Evolutionary conservation across 1,140 invertebrate genomes (phyloP).

Genomic region (Drosophila eugracilis): DNA sequence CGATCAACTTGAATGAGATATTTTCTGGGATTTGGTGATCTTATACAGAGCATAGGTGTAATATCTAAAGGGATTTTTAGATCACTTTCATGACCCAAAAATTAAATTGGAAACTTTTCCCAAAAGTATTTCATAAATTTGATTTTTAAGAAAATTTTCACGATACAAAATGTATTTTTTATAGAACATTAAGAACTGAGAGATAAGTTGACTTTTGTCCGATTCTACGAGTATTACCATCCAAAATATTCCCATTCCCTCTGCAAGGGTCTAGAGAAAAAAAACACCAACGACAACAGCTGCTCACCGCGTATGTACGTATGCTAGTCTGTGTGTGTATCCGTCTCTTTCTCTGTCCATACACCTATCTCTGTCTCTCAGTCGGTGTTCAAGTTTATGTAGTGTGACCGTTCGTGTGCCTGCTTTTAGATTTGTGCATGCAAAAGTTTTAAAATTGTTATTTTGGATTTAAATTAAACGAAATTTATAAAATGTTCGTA

Average conservation of each 20-base stretch:
- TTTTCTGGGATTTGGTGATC: no score
- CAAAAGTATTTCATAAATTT: background rate
- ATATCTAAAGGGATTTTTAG: no score
- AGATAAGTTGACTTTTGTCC: background rate
- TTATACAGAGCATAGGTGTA: no score
- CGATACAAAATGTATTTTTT: background rate
- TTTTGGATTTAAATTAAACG: slow-evolving; percentile 8
- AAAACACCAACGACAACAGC: background rate
- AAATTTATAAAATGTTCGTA: slow-evolving; percentile 7
- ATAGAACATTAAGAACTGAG: background rate
- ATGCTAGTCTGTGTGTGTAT: slow-evolving; percentile 43
- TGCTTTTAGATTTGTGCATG: slow-evolving; percentile 48
- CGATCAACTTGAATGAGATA: no score
- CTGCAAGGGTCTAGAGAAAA: slow-evolving; percentile 7
- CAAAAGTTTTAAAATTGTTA: slow-evolving; percentile 20
- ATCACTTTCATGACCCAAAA: no score
- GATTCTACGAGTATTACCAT: background rate
- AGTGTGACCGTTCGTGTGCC: slow-evolving; percentile 48
- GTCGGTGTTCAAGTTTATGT: slow-evolving; percentile 30
- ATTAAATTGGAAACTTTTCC: no score
- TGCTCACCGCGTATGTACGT: slow-evolving; percentile 40
- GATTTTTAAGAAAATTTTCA: background rate
- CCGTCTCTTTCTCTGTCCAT: slow-evolving; percentile 33
- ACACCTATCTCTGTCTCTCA: slow-evolving; percentile 19
- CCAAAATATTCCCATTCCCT: background rate